Conservation (phyloP, 1,140 invertebrate genomes). For the Harpegnathos saltator region DNA sequence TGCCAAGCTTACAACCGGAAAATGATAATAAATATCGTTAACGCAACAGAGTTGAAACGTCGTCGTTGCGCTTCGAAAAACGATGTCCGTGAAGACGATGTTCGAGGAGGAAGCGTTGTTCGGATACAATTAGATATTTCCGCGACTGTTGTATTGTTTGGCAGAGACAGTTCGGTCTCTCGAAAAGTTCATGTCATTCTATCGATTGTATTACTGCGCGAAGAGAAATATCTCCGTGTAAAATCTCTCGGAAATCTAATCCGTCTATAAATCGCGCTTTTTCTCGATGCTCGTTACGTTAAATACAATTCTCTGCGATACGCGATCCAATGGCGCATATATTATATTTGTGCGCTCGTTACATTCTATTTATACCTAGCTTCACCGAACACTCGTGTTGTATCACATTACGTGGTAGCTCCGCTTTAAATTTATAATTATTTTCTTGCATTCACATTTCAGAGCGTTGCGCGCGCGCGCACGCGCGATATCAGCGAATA, state of each 20-base stretch:
- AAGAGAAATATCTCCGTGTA: constrained; percentile 2
- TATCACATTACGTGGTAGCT: background rate
- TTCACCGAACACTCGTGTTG: background rate
- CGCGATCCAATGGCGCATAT: constrained; percentile 7
- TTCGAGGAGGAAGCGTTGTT: background rate
- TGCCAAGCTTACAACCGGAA: background rate
- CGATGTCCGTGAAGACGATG: background rate
- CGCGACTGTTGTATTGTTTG: background rate
- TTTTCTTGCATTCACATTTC: constrained; percentile 16
- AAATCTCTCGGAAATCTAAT: constrained; percentile 36
- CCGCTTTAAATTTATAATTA: constrained; percentile 4
- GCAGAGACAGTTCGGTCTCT: background rate
- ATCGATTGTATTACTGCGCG: background rate
- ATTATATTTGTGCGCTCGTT: constrained; percentile 43
- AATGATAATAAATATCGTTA: background rate
- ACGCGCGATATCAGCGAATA: background rate
- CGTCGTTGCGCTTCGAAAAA: too few relatives aligned
- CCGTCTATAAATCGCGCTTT: constrained; percentile 17
- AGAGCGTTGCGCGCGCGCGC: too few relatives aligned
- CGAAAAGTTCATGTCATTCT: background rate
- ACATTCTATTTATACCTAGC: constrained; percentile 19
- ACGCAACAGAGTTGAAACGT: background rate
- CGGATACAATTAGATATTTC: background rate
- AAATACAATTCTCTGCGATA: constrained; percentile 42
- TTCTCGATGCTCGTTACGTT: constrained; percentile 18